These are phyloP conservation scores for Acomys russatus DNA, from an alignment of 2,797 vertebrate species.

Conservation along the genomic window DNA sequence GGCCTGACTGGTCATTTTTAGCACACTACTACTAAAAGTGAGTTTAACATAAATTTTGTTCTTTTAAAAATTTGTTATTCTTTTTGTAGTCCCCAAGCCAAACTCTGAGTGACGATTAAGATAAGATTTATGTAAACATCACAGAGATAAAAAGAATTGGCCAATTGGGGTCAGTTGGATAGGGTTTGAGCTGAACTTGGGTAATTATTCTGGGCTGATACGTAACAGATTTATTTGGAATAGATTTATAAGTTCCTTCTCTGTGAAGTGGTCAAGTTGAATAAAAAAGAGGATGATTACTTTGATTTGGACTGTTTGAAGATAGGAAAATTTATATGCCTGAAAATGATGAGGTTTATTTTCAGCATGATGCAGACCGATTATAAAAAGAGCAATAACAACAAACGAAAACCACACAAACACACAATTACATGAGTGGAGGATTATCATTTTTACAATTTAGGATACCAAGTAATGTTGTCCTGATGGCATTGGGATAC, in stretches of 20 bases:
- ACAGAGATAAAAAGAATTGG: slow-evolving; percentile 73
- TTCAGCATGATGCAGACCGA: slow-evolving; percentile 55
- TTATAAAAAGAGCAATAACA: slow-evolving; percentile 23
- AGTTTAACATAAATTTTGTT: slow-evolving; percentile 40
- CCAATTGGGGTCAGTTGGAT: slow-evolving; percentile 22
- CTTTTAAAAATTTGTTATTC: slow-evolving; percentile 28
- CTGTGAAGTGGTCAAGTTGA: slow-evolving; percentile 69
- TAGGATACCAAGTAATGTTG: not conserved
- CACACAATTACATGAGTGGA: not conserved
- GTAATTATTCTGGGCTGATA: slow-evolving; percentile 76
- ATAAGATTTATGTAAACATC: slow-evolving; percentile 74
- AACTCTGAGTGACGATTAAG: slow-evolving; percentile 55
- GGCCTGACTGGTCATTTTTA: not conserved
- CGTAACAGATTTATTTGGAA: slow-evolving; percentile 75
- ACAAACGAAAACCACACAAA: not conserved
- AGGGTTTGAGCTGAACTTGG: slow-evolving; percentile 50
- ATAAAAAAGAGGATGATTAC: slow-evolving; percentile 48
- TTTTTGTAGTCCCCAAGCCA: slow-evolving; percentile 32
- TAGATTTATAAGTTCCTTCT: slow-evolving; percentile 75
- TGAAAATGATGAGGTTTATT: slow-evolving; percentile 70
- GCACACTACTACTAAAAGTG: not conserved
- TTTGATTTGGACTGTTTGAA: slow-evolving; percentile 76
- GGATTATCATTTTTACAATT: not conserved
- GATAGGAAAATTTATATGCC: slow-evolving; percentile 49
- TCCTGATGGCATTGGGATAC: not conserved